Percentiles rank a stretch among this genome's conserved stretches.
Conservation (phyloP, 2,113 vertebrate species). For the Leiothrix lutea region DNA sequence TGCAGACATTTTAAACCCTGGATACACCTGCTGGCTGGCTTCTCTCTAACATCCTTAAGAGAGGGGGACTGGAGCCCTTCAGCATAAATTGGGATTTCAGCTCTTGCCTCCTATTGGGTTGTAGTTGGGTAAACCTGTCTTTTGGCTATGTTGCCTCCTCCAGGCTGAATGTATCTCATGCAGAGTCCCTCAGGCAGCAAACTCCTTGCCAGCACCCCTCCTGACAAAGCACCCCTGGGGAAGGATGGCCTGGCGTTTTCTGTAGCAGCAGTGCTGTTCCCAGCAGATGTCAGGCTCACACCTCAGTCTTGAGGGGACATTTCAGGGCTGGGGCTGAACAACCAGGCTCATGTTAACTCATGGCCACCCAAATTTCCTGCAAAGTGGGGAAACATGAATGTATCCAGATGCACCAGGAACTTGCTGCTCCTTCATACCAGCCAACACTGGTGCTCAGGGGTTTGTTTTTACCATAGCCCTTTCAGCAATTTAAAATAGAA, state of each 20-base stretch:
- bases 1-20: not conserved
- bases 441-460: not conserved
- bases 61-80: not conserved
- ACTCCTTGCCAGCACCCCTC: too few relatives aligned
- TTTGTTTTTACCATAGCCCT: not conserved
- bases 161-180: not conserved
- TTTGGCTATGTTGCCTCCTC: not conserved
- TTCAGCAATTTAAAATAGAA: not conserved
- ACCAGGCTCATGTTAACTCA: not conserved
- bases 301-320: not conserved
- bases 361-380: not conserved
- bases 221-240: not conserved
- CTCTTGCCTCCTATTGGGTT: not conserved
- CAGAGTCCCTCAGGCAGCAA: not conserved
- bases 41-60: not conserved
- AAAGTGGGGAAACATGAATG: not conserved
- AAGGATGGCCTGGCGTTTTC: not conserved
- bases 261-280: not conserved
- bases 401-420: not conserved
- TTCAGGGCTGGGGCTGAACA: not conserved
- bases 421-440: not conserved
- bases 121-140: not conserved
- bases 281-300: conserved; percentile 37
- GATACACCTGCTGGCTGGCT: not conserved
- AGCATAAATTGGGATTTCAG: not conserved